Evolutionary conservation across 1,140 invertebrate species (phyloP).

Genomic region (Solenopsis invicta): DNA sequence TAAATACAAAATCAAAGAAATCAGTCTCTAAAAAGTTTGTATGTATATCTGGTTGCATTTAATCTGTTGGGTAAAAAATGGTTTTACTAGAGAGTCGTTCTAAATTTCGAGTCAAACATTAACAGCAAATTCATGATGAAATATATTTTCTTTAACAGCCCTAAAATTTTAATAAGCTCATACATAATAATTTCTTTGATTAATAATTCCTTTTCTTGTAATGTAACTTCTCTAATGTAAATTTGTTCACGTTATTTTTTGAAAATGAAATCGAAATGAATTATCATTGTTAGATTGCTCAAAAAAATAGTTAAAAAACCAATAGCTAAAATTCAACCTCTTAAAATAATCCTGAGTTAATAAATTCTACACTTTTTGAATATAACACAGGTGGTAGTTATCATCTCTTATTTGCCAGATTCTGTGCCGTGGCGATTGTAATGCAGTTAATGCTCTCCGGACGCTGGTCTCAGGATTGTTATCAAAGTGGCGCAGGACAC

Average conservation of each 20-base stretch:
- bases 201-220: neutral
- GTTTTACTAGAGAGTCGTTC: too few relatives aligned
- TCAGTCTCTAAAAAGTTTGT: too few relatives aligned
- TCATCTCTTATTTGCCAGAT: neutral
- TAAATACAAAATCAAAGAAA: too few relatives aligned
- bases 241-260: neutral
- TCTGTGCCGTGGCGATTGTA: neutral
- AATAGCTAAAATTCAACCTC: too few relatives aligned
- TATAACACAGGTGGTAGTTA: neutral
- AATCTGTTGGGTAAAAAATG: too few relatives aligned
- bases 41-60: too few relatives aligned
- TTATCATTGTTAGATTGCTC: neutral
- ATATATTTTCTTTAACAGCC: too few relatives aligned
- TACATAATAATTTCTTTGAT: neutral
- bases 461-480: conserved; percentile 20
- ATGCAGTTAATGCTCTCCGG: neutral
- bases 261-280: neutral
- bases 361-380: conserved; percentile 26
- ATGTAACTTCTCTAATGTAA: neutral
- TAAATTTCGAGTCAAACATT: too few relatives aligned
- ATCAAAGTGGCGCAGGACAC: neutral
- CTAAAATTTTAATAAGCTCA: too few relatives aligned
- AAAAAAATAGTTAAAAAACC: too few relatives aligned
- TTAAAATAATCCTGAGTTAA: neutral
- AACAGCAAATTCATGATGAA: too few relatives aligned